Percentiles rank a stretch among this genome's conserved stretches.
phyloP scores from a whole-genome alignment of 2,888 invertebrate genomes.

The Priocnemis perturbator region DNA sequence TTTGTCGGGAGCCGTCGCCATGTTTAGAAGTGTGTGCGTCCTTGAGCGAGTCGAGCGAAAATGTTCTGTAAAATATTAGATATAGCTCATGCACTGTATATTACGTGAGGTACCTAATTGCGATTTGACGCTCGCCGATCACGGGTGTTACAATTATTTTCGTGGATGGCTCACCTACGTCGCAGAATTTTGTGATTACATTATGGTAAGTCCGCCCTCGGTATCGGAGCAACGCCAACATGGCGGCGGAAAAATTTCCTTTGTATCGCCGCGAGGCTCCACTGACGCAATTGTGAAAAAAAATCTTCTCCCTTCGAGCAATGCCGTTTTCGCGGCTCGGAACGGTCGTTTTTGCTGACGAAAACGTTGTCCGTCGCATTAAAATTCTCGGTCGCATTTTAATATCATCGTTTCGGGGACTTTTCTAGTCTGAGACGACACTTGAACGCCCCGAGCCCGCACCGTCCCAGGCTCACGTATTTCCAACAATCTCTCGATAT shows the following conservation, averaged over 20 bases:
- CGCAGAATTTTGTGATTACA: slow-evolving; percentile 82
- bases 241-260: slow-evolving; percentile 75
- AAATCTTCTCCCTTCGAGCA: slow-evolving; percentile 26
- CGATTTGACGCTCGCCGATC: slow-evolving; percentile 74
- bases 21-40: slow-evolving; percentile 76
- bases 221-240: slow-evolving; percentile 74
- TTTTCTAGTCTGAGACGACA: slow-evolving; percentile 36
- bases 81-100: slow-evolving; percentile 76
- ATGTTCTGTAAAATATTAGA: slow-evolving; percentile 76
- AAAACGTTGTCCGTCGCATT: not conserved
- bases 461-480: slow-evolving; percentile 39
- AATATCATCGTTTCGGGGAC: slow-evolving; percentile 30
- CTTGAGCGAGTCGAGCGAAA: slow-evolving; percentile 71
- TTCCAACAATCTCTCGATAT: slow-evolving; percentile 39
- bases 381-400: slow-evolving; percentile 17
- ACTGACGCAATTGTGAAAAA: slow-evolving; percentile 52
- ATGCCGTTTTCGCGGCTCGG: slow-evolving; percentile 5
- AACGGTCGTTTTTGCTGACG: slow-evolving; percentile 19
- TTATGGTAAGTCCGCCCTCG: slow-evolving; percentile 79
- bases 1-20: slow-evolving; percentile 76
- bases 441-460: slow-evolving; percentile 47
- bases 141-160: slow-evolving; percentile 75
- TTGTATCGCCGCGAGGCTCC: slow-evolving; percentile 55
- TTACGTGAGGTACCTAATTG: slow-evolving; percentile 78
- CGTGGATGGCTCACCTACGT: slow-evolving; percentile 78